Evolutionary conservation across 1,140 invertebrate genomes (phyloP).

Genomic region (Conus ventricosus): DNA sequence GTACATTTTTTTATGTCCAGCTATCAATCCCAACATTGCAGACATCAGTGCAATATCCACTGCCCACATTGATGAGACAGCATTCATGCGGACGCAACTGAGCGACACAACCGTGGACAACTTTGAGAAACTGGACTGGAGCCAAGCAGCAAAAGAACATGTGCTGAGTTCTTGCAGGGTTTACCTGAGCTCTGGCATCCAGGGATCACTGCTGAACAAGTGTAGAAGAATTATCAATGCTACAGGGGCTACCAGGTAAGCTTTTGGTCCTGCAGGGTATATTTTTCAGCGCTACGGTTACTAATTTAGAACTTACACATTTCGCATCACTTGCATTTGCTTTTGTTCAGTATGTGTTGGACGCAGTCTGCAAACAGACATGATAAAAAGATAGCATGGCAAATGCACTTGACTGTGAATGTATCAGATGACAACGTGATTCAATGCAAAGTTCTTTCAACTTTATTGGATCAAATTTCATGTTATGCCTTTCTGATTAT

Average conservation of each 20-base stretch:
- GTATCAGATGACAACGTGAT: too few relatives aligned
- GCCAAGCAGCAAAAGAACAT: constrained; percentile 38
- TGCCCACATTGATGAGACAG: constrained; percentile 35
- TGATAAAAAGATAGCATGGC: too few relatives aligned
- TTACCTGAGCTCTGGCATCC: constrained; percentile 80
- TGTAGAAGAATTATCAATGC: constrained; percentile 85
- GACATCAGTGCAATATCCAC: constrained; percentile 65
- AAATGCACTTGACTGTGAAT: too few relatives aligned
- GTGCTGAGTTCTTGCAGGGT: constrained; percentile 65
- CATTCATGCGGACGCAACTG: constrained; percentile 14
- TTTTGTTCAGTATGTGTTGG: too few relatives aligned
- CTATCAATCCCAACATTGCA: constrained; percentile 38
- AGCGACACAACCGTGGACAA: constrained; percentile 3
- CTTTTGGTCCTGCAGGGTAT: too few relatives aligned
- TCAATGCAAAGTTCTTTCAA: too few relatives aligned
- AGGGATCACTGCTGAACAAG: constrained; percentile 81
- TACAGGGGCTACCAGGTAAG: constrained; percentile 83
- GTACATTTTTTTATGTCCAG: constrained; percentile 27
- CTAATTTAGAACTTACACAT: too few relatives aligned
- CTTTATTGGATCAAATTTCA: too few relatives aligned
- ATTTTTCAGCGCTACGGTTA: too few relatives aligned
- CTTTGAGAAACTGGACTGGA: constrained; percentile 28
- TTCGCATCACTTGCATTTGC: too few relatives aligned
- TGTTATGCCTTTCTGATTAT: too few relatives aligned
- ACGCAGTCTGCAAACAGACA: too few relatives aligned